Percentiles rank a stretch among this genome's conserved stretches.
These are phyloP conservation scores for Aspidoscelis tigris DNA, from an alignment of 2,113 vertebrate genomes.

Conservation along the genomic window DNA sequence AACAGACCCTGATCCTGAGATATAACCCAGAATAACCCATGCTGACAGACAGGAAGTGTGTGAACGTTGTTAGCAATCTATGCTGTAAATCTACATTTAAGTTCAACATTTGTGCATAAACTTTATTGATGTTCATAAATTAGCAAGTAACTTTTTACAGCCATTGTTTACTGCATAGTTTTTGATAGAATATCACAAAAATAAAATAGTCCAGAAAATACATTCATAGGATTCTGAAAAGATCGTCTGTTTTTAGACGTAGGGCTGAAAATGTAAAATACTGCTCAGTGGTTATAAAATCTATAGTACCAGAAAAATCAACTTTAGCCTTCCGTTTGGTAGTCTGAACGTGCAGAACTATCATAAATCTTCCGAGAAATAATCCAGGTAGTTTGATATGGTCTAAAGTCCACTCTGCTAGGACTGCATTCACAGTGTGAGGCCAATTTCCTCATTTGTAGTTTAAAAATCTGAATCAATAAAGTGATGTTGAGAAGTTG, in stretches of 20 bases:
- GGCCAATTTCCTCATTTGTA: background rate
- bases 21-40: no score
- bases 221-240: background rate
- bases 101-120: background rate
- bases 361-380: background rate
- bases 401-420: background rate
- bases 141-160: background rate
- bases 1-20: no score
- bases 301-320: background rate
- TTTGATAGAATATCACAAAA: background rate
- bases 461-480: background rate
- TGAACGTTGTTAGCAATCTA: no score
- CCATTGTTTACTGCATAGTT: background rate
- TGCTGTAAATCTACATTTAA: background rate
- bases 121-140: background rate
- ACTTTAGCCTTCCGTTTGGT: background rate
- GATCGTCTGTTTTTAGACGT: background rate
- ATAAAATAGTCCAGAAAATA: background rate
- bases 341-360: conserved; percentile 1
- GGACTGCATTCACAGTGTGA: background rate
- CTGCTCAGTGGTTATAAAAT: background rate
- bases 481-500: background rate
- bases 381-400: background rate
- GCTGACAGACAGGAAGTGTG: no score
- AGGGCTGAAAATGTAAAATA: background rate